phyloP scores from a whole-genome alignment of 2,113 vertebrate species.

The Nerophis ophidion region DNA sequence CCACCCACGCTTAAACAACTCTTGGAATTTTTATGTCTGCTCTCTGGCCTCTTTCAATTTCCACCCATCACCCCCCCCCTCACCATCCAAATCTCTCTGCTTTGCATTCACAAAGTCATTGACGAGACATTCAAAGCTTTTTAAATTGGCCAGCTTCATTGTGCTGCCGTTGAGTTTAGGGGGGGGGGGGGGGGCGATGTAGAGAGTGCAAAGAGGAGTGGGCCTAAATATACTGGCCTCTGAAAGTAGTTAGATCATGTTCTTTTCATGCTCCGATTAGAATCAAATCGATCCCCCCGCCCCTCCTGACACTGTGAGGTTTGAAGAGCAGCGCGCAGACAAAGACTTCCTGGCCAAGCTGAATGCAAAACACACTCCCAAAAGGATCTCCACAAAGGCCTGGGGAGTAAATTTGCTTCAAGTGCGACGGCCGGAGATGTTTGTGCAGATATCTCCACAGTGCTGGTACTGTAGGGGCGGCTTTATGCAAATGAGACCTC shows the following conservation, averaged over 20 bases:
- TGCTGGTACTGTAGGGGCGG: conserved; percentile 28
- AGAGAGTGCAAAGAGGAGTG: conserved; percentile 72
- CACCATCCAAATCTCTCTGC: conserved; percentile 58
- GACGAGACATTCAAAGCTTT: conserved; percentile 99
- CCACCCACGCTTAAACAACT: conserved; percentile 95
- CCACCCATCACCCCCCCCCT: conserved; percentile 62
- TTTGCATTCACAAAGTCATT: conserved; percentile 94
- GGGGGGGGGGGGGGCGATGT: conserved; percentile 43
- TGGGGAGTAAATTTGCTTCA: conserved; percentile 87
- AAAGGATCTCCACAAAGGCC: conserved; percentile 85
- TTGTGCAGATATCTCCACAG: conserved; percentile 60
- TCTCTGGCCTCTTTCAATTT: conserved; percentile 83
- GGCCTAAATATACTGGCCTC: conserved; percentile 96
- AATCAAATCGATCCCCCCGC: conserved; percentile 99
- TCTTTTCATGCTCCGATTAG: conserved; percentile 99
- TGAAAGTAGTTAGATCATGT: conserved; percentile 99
- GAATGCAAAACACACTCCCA: conserved; percentile 98
- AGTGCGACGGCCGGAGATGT: conserved; percentile 56
- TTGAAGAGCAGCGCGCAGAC: conserved; percentile 90
- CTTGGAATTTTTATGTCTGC: conserved; percentile 99
- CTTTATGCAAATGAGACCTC: conserved; percentile 30
- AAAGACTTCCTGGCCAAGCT: conserved; percentile 88
- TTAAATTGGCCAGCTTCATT: conserved; percentile 97
- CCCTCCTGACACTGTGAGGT: conserved; percentile 76
- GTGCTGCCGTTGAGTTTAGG: conserved; percentile 62